Evolutionary conservation across 2,113 vertebrate species (phyloP).

Genomic region (Cyprinodon brontotheroides): DNA sequence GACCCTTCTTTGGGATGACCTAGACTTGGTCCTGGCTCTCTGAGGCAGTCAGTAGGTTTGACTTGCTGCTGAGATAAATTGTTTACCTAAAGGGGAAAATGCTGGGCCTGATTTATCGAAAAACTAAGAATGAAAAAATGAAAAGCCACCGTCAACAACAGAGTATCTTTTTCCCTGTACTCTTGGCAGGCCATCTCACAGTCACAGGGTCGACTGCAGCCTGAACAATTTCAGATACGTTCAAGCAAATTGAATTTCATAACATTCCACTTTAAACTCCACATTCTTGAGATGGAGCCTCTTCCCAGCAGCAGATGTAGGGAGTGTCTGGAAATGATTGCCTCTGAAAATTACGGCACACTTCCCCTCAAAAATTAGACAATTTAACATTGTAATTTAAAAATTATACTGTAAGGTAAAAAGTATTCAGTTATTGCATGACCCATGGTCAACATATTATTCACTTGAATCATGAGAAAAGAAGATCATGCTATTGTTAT

Average conservation of each 20-base stretch:
- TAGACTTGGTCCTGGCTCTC: constrained; percentile 2
- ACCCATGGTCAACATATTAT: constrained; percentile 3
- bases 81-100: constrained; percentile 36
- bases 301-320: constrained; percentile 30
- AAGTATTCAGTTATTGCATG: background rate
- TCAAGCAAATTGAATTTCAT: constrained; percentile 58
- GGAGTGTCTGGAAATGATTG: constrained; percentile 2
- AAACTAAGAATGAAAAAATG: background rate
- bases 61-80: constrained; percentile 39
- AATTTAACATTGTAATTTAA: background rate
- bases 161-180: constrained; percentile 22
- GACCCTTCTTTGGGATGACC: constrained; percentile 42
- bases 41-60: constrained; percentile 24
- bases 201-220: constrained; percentile 49
- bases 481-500: background rate
- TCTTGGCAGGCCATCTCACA: constrained; percentile 45
- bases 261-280: constrained; percentile 40
- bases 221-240: constrained; percentile 47
- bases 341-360: background rate
- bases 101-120: constrained; percentile 2
- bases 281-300: constrained; percentile 29
- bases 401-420: background rate
- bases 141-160: constrained; percentile 31
- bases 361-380: constrained; percentile 2
- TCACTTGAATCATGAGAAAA: constrained; percentile 2